phyloP scores from a whole-genome alignment of 2,888 invertebrate species.

The Rhagium mordax region DNA sequence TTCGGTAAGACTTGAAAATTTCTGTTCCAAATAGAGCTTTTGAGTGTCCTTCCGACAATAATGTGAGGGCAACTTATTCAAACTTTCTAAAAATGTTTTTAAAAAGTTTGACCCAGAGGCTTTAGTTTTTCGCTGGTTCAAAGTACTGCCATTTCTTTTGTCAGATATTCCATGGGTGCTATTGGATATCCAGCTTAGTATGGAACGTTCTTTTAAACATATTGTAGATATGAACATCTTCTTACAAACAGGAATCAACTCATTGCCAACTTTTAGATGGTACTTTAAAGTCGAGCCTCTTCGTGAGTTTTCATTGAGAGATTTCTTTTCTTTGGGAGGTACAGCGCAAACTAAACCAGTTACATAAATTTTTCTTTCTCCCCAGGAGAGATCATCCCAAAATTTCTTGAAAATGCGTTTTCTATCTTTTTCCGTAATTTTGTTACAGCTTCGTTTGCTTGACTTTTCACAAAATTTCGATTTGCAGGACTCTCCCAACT shows the following conservation, averaged over 20 bases:
- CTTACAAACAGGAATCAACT: conserved; percentile 17
- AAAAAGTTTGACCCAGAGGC: background rate
- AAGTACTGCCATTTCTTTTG: background rate
- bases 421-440: background rate
- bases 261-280: conserved; percentile 19
- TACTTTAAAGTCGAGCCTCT: conserved; percentile 9
- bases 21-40: conserved; percentile 34
- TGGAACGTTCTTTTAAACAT: conserved; percentile 13
- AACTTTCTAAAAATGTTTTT: conserved; percentile 18
- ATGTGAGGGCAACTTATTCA: conserved; percentile 29
- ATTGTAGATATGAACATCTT: conserved; percentile 25
- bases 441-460: background rate
- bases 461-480: background rate
- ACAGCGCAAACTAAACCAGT: background rate
- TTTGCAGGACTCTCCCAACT: background rate
- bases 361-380: conserved; percentile 14
- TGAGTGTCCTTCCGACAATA: conserved; percentile 21
- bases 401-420: background rate
- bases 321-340: background rate
- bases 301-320: conserved; percentile 11
- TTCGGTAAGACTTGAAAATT: conserved; percentile 11
- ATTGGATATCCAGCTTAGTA: conserved; percentile 14
- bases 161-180: background rate
- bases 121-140: too few species aligned
- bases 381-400: background rate